Percentiles rank a stretch among this genome's conserved stretches.
phyloP scores from a whole-genome alignment of 2,888 invertebrate genomes.

The Hyppa rectilinea region DNA sequence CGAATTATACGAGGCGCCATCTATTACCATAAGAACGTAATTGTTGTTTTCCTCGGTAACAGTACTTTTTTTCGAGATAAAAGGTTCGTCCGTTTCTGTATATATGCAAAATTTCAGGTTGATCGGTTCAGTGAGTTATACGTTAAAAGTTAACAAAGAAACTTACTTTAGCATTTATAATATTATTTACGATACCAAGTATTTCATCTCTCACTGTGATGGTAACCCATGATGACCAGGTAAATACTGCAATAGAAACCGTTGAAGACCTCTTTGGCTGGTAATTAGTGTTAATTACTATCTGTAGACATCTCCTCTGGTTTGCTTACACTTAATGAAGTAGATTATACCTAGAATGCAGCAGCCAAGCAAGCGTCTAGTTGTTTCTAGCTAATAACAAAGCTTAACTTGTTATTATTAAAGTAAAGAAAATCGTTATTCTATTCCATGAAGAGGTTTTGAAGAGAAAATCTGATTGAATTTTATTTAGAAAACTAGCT shows the following conservation, averaged over 20 bases:
- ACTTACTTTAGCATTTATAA: too few species aligned
- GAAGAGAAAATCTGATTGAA: not conserved
- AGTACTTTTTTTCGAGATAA: too few species aligned
- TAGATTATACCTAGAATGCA: not conserved
- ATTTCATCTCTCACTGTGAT: not conserved
- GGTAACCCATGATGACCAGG: not conserved
- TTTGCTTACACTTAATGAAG: not conserved
- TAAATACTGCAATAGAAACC: conserved; percentile 8
- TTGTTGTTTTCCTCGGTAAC: too few species aligned
- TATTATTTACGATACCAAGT: not conserved
- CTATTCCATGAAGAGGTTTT: not conserved
- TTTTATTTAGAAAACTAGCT: too few species aligned
- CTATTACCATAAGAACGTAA: too few species aligned
- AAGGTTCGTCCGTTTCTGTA: too few species aligned
- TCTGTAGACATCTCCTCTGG: not conserved
- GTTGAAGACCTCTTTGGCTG: not conserved
- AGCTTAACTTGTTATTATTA: not conserved
- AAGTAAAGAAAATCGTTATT: conserved; percentile 4
- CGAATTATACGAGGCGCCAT: too few species aligned
- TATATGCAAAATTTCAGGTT: too few species aligned
- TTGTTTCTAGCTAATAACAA: not conserved
- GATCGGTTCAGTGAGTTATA: too few species aligned
- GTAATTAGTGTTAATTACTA: conserved; percentile 23
- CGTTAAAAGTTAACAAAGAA: too few species aligned
- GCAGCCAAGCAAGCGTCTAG: not conserved